Evolutionary conservation across 2,113 vertebrate genomes (phyloP).

Genomic region (Ictalurus furcatus): DNA sequence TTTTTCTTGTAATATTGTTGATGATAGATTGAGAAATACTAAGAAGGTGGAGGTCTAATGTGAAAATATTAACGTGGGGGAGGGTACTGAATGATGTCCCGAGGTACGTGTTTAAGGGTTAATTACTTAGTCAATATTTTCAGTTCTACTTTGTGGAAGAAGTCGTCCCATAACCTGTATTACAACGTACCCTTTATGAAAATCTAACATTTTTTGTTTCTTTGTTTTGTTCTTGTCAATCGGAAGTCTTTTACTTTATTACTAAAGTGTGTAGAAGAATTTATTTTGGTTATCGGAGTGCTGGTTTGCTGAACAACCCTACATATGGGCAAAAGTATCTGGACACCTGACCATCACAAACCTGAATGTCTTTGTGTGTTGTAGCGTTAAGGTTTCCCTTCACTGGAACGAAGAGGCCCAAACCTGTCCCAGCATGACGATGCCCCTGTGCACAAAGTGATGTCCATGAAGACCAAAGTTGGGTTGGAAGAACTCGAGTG

Average conservation of each 20-base stretch:
- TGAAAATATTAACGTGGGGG: no score
- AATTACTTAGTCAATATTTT: no score
- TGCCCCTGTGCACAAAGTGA: background rate
- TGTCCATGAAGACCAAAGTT: background rate
- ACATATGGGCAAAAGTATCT: background rate
- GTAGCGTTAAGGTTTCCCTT: no score
- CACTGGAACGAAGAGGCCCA: no score
- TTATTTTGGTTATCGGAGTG: background rate
- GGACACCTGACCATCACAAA: background rate
- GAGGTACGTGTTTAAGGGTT: no score
- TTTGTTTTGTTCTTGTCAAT: background rate
- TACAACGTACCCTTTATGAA: background rate
- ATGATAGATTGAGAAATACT: no score
- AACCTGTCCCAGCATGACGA: no score
- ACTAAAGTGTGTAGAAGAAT: background rate
- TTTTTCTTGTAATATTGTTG: no score
- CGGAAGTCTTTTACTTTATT: background rate
- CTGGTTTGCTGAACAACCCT: background rate
- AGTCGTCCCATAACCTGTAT: background rate
- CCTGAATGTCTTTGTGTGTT: background rate
- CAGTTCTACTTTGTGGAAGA: no score
- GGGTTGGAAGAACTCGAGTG: background rate
- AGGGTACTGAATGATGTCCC: no score
- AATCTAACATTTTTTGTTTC: background rate
- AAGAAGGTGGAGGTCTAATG: no score